Evolutionary conservation across 2,113 vertebrate genomes (phyloP).

Genomic region (Copsychus sechellarum): DNA sequence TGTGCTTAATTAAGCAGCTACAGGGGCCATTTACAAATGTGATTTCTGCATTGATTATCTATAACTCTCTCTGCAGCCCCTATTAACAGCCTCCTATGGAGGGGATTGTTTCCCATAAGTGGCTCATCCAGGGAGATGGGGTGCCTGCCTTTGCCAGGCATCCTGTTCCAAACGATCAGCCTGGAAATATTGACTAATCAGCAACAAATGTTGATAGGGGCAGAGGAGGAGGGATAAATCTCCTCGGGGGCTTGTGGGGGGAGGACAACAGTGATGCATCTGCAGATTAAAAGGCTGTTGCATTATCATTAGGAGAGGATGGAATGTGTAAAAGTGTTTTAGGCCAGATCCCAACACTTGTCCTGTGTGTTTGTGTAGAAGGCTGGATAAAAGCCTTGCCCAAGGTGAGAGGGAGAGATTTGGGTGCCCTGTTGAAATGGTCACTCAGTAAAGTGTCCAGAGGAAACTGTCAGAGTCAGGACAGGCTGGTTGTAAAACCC

Average conservation of each 20-base stretch:
- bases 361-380: background rate
- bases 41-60: constrained; percentile 53
- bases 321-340: background rate
- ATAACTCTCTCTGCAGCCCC: constrained; percentile 30
- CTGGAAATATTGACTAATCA: constrained; percentile 8
- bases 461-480: background rate
- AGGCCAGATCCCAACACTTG: background rate
- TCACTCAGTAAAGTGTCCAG: background rate
- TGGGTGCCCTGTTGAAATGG: background rate
- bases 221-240: constrained; percentile 20
- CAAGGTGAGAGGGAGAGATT: background rate
- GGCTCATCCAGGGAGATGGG: background rate
- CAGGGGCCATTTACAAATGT: constrained; percentile 41
- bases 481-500: background rate
- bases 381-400: background rate
- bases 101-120: constrained; percentile 7
- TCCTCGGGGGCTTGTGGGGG: background rate
- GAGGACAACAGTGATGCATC: background rate
- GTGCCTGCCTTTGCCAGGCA: background rate
- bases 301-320: background rate
- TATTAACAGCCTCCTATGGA: background rate
- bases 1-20: constrained; percentile 59
- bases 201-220: background rate
- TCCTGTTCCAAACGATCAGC: background rate
- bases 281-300: constrained; percentile 11